phyloP scores from a whole-genome alignment of 2,888 invertebrate genomes.

The Netelia virgata region DNA sequence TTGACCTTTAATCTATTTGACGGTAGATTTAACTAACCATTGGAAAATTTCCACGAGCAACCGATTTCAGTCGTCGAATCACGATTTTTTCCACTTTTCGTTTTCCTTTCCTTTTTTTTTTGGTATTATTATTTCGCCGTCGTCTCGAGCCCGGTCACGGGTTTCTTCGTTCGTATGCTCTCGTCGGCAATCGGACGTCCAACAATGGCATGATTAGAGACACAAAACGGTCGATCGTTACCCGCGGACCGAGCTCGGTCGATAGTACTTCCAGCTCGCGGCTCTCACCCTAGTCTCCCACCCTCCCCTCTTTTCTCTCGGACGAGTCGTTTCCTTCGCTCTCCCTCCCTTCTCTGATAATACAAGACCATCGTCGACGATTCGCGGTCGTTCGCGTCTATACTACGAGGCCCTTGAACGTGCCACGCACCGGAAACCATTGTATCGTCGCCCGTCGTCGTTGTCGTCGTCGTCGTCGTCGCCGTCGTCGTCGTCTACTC shows the following conservation, averaged over 20 bases:
- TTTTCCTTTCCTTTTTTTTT: constrained; percentile 13
- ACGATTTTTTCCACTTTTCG: constrained; percentile 5
- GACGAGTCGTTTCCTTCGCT: constrained; percentile 16
- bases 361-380: constrained; percentile 34
- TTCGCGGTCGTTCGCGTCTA: constrained; percentile 17
- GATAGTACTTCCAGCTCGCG: constrained; percentile 35
- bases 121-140: not conserved
- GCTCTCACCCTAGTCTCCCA: constrained; percentile 13
- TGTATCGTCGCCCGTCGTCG: constrained; percentile 65
- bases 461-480: not conserved
- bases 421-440: constrained; percentile 73
- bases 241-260: constrained; percentile 45
- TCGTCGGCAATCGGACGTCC: constrained; percentile 74
- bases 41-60: not conserved
- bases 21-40: not conserved
- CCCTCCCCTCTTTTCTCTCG: too few species aligned
- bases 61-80: constrained; percentile 7
- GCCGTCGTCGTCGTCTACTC: not conserved
- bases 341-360: constrained; percentile 40
- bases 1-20: too few species aligned
- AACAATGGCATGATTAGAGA: constrained; percentile 80
- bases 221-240: constrained; percentile 75
- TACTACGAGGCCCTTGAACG: constrained; percentile 27
- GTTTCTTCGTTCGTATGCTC: constrained; percentile 60
- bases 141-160: constrained; percentile 30